Base-by-base conservation (phyloP, 2,888 invertebrate genomes). In the Dynastes hyllus region DNA sequence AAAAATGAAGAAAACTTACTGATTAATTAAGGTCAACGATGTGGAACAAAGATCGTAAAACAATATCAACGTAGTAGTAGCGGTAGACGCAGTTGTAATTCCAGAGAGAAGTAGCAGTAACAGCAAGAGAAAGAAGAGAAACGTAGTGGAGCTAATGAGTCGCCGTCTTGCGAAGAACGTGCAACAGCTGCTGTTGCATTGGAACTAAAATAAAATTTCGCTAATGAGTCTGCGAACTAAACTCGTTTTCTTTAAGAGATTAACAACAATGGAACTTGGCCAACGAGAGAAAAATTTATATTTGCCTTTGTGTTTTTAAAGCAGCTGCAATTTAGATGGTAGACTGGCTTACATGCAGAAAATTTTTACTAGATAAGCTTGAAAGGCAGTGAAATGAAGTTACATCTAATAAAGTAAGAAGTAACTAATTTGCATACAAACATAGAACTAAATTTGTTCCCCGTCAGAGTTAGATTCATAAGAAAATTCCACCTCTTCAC, bases 121-220 rank as follows among this genome's bases (percentile, higher is more conserved):
- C 22, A n/a, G n/a, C n/a, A 55, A 22, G 22, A 55, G 55, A 55
- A 55, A 16, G 55, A 55, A 55, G 16, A 55, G 55, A 55, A 55
- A 55, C 45, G 45, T 55, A 55, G 55, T n/a, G 76, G 53, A 70
- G 78, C 71, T 81, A 81, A 81, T 79, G 79, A 81, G 76, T 79
- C 76, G 8, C 55, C 22, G 79, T 22, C 55, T 63, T 51, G 75
- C 67, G 40, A 22, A 13, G 70, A 53, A 29, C 51, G 32, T 29
- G 80, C 80, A 78, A 78, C 81, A 81, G 76, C 80, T 81, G 81
- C 66, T 77, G 78, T 79, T 75, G 69, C 81, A 81, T 81, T 80
- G 78, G 78, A 78, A 81, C 80, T 81, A 81, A 81, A 81, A 81
- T 81, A 81, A 76, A 80, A 81, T 81, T 81, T 80, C 76, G 70